Percentiles rank a stretch among this genome's conserved stretches.
Conservation (phyloP, 2,797 vertebrate species). For the Mareca strepera region DNA sequence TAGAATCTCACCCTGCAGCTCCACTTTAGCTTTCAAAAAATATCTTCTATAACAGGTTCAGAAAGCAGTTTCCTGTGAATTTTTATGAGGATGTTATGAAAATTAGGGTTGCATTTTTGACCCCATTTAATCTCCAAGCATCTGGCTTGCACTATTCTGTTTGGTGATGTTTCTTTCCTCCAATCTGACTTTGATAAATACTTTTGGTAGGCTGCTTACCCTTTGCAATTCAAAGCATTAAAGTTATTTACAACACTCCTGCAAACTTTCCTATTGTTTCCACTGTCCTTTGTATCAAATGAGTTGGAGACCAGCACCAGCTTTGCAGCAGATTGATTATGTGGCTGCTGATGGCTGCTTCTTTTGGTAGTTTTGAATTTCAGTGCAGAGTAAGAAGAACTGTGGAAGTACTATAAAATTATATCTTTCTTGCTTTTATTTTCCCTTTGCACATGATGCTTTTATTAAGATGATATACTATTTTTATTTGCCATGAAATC, state of each 20-base stretch:
- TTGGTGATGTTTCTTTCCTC: conserved; percentile 57
- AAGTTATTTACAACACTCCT: conserved; percentile 59
- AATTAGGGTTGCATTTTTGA: conserved; percentile 65
- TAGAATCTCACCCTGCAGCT: not conserved
- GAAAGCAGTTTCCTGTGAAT: conserved; percentile 66
- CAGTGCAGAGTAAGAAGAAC: conserved; percentile 68
- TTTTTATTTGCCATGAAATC: conserved; percentile 82
- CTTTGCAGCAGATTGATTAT: conserved; percentile 70
- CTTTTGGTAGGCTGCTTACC: conserved; percentile 51
- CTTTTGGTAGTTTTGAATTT: conserved; percentile 75
- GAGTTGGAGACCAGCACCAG: conserved; percentile 46
- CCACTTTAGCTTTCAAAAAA: conserved; percentile 15
- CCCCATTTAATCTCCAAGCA: conserved; percentile 72
- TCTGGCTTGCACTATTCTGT: conserved; percentile 66
- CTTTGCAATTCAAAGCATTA: conserved; percentile 69
- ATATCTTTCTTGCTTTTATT: conserved; percentile 74
- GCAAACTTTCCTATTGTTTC: conserved; percentile 66
- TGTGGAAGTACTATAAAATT: conserved; percentile 65
- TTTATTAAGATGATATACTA: conserved; percentile 80
- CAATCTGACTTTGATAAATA: conserved; percentile 65
- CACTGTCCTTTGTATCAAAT: conserved; percentile 67
- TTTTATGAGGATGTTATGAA: conserved; percentile 68
- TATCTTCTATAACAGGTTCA: conserved; percentile 45
- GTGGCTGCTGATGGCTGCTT: conserved; percentile 68
- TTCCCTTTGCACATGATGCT: conserved; percentile 74